Evolutionary conservation across 2,113 vertebrate genomes (phyloP), one percentile per base, ranked within the genome.

Genomic region (Menidia beryllina): DNA sequence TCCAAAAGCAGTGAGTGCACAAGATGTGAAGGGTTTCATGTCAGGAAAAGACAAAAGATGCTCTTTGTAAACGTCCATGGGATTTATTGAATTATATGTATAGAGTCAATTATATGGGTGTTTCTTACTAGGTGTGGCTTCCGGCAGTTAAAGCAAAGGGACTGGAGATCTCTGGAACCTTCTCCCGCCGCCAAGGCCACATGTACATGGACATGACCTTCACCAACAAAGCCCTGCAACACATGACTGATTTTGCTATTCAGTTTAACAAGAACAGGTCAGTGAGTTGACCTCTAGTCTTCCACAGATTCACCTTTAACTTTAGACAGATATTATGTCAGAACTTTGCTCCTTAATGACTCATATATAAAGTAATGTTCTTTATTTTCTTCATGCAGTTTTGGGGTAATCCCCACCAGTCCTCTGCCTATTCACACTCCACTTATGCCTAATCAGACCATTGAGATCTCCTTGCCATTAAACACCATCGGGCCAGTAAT

Each of bases 221-320:
- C 70, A 98, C 94, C 88, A 99, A 99, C 84, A 99, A 99, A 91
- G 98, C 98, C 68, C 92, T 99, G 86, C 98, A 99, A 70, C 97
- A 99, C 91, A 99, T 99, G 98, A 96, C 95, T 0, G 98, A 99
- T 86, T 99, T 99, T 72, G 98, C 98, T 62, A 94, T 99, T 78
- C 98, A 99, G 91, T 99, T 99, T 91, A 99, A 99, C 91, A 99
- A 99, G 91, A 99, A 99, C 91, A 99, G 98, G 97, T 98, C 59
- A 92, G 92, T 52, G 38, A 41, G 23, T 15, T 4, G 10, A 51
- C 20, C 36, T 9, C 8, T n/a, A 30, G 14, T 52, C 0, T 0
- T n/a, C 9, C 24, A 24, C 3, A 3, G 5, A 12, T 54, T 4
- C 27, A 39, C 1, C 17, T 38, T 43, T 21, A 17, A 17, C 55